These are phyloP conservation scores for Podotricha telesiphe DNA, from an alignment of 2,888 invertebrate species.

Conservation along the genomic window DNA sequence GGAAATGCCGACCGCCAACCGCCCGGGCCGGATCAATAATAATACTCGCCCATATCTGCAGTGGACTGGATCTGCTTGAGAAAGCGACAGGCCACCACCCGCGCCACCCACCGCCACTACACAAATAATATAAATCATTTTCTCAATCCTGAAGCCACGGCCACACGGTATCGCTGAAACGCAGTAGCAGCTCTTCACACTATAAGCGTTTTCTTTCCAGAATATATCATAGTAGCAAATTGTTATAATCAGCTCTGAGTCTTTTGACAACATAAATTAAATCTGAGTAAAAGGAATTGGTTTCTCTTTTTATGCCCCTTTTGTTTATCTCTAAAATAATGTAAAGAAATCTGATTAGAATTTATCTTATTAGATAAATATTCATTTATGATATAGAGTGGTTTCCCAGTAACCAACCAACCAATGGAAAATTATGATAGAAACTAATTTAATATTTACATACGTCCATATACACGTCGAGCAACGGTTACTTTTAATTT, in stretches of 20 bases:
- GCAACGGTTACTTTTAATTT: too few species aligned
- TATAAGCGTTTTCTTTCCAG: background rate
- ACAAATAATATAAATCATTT: constrained; percentile 83
- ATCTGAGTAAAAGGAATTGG: background rate
- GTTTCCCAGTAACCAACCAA: background rate
- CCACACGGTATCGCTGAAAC: constrained; percentile 59
- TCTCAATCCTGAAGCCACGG: constrained; percentile 68
- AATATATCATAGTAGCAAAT: background rate
- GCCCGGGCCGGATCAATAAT: constrained; percentile 81
- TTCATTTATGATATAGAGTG: background rate
- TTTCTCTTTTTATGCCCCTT: background rate
- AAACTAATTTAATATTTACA: too few species aligned
- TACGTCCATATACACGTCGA: too few species aligned
- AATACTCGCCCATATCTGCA: constrained; percentile 84
- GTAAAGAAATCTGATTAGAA: background rate
- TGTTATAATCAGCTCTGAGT: background rate
- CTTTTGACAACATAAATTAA: background rate
- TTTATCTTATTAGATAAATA: too few species aligned
- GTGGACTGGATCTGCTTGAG: constrained; percentile 82
- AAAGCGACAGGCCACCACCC: constrained; percentile 63
- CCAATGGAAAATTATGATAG: too few species aligned
- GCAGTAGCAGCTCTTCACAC: constrained; percentile 39
- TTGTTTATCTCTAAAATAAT: background rate
- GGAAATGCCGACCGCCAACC: constrained; percentile 73
- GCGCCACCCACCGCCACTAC: constrained; percentile 59